Conservation (phyloP, 2,113 vertebrate genomes). For the Illadopsis cleaveri region DNA sequence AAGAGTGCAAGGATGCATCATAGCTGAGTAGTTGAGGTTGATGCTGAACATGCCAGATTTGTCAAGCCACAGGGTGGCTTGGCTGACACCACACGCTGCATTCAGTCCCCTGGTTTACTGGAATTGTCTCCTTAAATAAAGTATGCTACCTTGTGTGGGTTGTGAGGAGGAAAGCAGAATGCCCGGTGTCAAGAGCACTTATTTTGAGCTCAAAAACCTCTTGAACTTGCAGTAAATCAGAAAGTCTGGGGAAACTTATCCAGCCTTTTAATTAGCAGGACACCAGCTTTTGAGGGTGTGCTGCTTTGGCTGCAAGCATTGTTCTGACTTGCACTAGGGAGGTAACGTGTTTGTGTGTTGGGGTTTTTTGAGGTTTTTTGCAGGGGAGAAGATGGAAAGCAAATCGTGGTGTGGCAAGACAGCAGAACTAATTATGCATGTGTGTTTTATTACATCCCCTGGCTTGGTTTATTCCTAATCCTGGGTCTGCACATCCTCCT, state of each 20-base stretch:
- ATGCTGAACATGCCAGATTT: background rate
- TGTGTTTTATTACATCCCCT: background rate
- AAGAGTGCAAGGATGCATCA: background rate
- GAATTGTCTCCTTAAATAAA: background rate
- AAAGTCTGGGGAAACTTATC: background rate
- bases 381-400: background rate
- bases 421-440: background rate
- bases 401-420: background rate
- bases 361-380: background rate
- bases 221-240: slow-evolving; percentile 28
- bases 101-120: background rate
- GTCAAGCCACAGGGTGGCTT: background rate
- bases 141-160: background rate
- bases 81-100: background rate
- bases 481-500: background rate
- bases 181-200: slow-evolving; percentile 20
- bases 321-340: background rate
- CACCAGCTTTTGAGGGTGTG: background rate
- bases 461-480: background rate
- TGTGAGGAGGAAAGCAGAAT: background rate
- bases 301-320: background rate
- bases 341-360: background rate
- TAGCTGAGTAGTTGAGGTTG: background rate
- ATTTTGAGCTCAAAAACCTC: slow-evolving; percentile 8
- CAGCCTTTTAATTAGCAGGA: background rate